These are phyloP conservation scores for Tetranychus urticae DNA, from an alignment of 1,140 invertebrate species.

Conservation along the genomic window DNA sequence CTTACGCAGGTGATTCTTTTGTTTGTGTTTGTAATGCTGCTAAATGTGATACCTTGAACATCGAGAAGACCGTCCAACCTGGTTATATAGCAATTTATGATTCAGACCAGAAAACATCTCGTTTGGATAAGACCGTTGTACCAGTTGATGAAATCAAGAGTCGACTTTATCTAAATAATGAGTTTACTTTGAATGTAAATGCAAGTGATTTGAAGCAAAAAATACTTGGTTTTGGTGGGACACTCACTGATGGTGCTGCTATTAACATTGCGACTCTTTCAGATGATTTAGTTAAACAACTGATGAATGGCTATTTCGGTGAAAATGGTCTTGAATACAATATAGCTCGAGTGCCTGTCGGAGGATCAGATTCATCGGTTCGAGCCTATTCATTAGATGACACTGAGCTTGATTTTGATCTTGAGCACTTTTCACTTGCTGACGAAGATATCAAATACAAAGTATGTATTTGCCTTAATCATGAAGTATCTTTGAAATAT, in stretches of 20 bases:
- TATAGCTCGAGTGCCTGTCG: slow-evolving; percentile 30
- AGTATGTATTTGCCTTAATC: slow-evolving; percentile 16
- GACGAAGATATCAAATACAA: slow-evolving; percentile 39
- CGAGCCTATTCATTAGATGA: slow-evolving; percentile 42
- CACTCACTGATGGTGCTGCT: slow-evolving; percentile 57
- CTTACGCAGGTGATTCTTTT: too few species aligned
- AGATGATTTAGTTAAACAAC: slow-evolving; percentile 25
- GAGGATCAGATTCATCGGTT: slow-evolving; percentile 51
- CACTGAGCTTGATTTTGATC: slow-evolving; percentile 28
- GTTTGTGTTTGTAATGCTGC: too few species aligned
- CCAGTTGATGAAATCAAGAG: too few species aligned
- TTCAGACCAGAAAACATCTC: too few species aligned
- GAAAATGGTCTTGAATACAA: slow-evolving; percentile 12
- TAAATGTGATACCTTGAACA: too few species aligned
- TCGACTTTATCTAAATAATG: too few species aligned
- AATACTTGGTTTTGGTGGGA: slow-evolving; percentile 47
- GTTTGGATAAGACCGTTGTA: too few species aligned
- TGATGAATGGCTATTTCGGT: slow-evolving; percentile 16
- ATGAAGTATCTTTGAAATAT: too few species aligned
- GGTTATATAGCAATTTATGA: too few species aligned
- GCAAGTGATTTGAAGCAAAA: background rate
- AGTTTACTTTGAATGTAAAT: background rate
- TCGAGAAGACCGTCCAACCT: too few species aligned
- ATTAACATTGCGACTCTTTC: slow-evolving; percentile 43
- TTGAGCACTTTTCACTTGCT: slow-evolving; percentile 38